phyloP scores from a whole-genome alignment of 2,888 invertebrate species.

The Sminthurides aquaticus region DNA sequence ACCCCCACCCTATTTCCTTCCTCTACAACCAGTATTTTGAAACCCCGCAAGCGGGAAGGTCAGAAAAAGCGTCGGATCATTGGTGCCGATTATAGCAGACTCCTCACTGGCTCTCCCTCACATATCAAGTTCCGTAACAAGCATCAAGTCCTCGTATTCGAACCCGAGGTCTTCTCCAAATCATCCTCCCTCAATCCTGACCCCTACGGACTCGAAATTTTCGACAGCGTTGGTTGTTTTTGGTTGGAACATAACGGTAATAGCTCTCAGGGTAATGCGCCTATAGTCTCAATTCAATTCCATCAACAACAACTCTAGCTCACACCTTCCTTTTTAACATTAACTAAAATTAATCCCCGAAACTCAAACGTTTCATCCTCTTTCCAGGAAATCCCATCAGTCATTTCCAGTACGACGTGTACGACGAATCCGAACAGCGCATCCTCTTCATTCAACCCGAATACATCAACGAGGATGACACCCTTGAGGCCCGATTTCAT shows the following conservation, averaged over 20 bases:
- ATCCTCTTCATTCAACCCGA: conserved; percentile 8
- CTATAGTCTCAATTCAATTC: no score
- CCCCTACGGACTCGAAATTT: conserved; percentile 13
- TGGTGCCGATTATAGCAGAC: no score
- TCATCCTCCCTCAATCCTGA: neutral
- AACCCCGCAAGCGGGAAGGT: no score
- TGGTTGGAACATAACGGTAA: conserved; percentile 11
- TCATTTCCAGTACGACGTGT: conserved; percentile 10
- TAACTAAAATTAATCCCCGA: neutral
- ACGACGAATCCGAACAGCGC: conserved; percentile 16
- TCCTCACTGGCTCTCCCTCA: no score
- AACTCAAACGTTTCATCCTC: neutral
- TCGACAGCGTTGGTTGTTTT: conserved; percentile 4
- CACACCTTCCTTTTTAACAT: neutral
- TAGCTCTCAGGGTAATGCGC: neutral
- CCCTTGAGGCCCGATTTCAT: neutral
- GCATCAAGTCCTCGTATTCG: neutral
- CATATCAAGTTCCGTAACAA: neutral
- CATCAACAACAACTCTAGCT: no score
- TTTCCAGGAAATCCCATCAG: neutral
- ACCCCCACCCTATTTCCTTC: no score
- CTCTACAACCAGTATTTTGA: no score
- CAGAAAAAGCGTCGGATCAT: no score
- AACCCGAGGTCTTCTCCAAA: conserved; percentile 7
- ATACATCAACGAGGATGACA: neutral